These are phyloP conservation scores for Tyrophagus putrescentiae DNA, from an alignment of 1,140 invertebrate genomes.

Conservation along the genomic window DNA sequence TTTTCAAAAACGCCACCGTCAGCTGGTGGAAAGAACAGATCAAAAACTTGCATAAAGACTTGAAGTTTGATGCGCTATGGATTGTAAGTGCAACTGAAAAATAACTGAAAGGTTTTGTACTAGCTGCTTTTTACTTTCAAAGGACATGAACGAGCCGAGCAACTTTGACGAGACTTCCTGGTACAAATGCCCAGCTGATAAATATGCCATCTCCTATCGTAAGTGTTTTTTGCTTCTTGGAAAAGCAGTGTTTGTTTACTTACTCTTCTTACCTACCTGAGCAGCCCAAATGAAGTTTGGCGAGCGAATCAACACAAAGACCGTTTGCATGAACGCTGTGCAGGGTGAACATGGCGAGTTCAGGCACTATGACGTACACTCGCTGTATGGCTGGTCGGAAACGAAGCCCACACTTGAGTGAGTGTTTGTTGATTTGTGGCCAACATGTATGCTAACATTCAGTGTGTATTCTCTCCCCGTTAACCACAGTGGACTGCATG, in stretches of 20 bases:
- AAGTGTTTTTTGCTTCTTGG: background rate
- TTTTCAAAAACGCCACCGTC: conserved; percentile 51
- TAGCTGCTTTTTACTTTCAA: conserved; percentile 5
- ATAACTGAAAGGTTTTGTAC: background rate
- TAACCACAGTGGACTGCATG: conserved; percentile 45
- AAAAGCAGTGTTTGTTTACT: conserved; percentile 37
- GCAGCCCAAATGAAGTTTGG: conserved; percentile 49
- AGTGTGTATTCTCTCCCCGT: conserved; percentile 23
- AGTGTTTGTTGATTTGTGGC: conserved; percentile 42
- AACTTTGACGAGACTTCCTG: conserved; percentile 25
- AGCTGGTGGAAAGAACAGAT: conserved; percentile 58
- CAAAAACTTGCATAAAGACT: conserved; percentile 44
- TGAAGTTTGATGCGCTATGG: conserved; percentile 62
- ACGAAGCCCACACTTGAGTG: conserved; percentile 53
- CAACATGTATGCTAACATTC: conserved; percentile 21
- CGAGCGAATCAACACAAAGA: conserved; percentile 45
- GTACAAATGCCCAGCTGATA: background rate
- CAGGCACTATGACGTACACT: conserved; percentile 60
- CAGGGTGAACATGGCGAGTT: conserved; percentile 40
- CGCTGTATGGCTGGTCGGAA: conserved; percentile 61
- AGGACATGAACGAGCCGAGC: conserved; percentile 32
- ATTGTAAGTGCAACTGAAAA: conserved; percentile 35
- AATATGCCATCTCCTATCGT: background rate
- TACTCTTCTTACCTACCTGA: conserved; percentile 44
- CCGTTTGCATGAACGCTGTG: conserved; percentile 61